Conservation (phyloP, 37 sponge, comb jelly and placozoan genomes). For the Ephydatia muelleri region DNA sequence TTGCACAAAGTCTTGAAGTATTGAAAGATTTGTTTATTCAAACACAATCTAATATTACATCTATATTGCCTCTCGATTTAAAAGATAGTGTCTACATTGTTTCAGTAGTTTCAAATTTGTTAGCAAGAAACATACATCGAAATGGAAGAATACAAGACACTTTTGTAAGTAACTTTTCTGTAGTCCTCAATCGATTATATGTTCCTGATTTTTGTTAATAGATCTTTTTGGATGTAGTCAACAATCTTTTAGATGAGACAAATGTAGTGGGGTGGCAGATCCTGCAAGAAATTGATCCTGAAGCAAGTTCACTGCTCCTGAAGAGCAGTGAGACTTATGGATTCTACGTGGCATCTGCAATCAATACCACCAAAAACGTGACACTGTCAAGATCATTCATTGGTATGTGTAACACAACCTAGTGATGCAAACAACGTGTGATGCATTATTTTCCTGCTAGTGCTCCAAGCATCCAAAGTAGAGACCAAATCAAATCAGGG, state of each 20-base stretch:
- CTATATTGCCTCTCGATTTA: background rate
- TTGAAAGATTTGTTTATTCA: background rate
- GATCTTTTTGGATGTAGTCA: conserved; percentile 2
- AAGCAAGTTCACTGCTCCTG: conserved; percentile 7
- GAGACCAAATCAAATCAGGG: background rate
- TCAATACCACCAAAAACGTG: background rate
- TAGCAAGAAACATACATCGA: background rate
- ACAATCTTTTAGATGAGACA: conserved; percentile 11
- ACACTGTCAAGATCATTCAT: background rate
- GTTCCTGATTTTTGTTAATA: background rate
- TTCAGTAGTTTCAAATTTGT: background rate
- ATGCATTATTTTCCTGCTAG: background rate
- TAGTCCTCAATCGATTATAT: background rate
- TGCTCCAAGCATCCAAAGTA: background rate
- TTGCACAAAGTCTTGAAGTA: background rate
- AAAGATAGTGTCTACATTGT: background rate
- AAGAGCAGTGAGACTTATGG: conserved; percentile 35
- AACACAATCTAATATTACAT: background rate
- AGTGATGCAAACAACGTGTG: background rate
- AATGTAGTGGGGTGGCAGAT: background rate
- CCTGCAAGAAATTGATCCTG: conserved; percentile 9
- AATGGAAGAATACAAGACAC: background rate
- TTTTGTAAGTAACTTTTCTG: background rate
- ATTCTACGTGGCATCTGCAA: conserved; percentile 9
- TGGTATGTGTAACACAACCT: background rate